These are phyloP conservation scores for Blastobasis adustella DNA, from an alignment of 2,888 invertebrate species.

Conservation along the genomic window DNA sequence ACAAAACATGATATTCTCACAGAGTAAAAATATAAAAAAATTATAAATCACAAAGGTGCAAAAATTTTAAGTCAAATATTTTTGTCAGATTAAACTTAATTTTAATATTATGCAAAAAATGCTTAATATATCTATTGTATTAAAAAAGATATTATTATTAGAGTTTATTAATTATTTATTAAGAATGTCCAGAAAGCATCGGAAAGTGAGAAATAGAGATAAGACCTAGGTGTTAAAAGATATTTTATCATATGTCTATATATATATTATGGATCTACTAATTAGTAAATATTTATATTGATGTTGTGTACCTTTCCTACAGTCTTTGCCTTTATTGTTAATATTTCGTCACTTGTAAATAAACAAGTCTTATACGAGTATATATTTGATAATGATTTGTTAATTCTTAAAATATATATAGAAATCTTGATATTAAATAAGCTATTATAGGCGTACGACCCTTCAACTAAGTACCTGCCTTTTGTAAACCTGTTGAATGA, in stretches of 20 bases:
- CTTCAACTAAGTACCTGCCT: too few species aligned
- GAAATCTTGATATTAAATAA: neutral
- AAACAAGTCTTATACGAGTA: neutral
- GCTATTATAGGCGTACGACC: too few species aligned
- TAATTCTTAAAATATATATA: neutral
- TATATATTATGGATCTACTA: neutral
- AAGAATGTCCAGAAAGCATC: slow-evolving; percentile 39
- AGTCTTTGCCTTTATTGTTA: slow-evolving; percentile 38
- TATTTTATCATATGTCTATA: slow-evolving; percentile 8
- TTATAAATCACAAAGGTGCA: neutral
- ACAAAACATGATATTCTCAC: neutral
- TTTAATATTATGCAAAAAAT: neutral
- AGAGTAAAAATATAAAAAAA: neutral
- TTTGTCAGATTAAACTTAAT: neutral
- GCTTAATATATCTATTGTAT: neutral
- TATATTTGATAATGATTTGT: neutral
- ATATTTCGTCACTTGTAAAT: slow-evolving; percentile 6
- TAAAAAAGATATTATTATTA: slow-evolving; percentile 2
- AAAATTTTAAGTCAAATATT: neutral
- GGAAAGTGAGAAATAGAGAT: slow-evolving; percentile 29
- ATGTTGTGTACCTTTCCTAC: slow-evolving; percentile 36
- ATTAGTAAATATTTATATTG: slow-evolving; percentile 18
- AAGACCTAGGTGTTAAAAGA: slow-evolving; percentile 9
- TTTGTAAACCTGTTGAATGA: too few species aligned
- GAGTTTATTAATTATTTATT: slow-evolving; percentile 23